These are phyloP conservation scores for Hystrix cristata DNA, from an alignment of 2,113 vertebrate species.

Conservation along the genomic window DNA sequence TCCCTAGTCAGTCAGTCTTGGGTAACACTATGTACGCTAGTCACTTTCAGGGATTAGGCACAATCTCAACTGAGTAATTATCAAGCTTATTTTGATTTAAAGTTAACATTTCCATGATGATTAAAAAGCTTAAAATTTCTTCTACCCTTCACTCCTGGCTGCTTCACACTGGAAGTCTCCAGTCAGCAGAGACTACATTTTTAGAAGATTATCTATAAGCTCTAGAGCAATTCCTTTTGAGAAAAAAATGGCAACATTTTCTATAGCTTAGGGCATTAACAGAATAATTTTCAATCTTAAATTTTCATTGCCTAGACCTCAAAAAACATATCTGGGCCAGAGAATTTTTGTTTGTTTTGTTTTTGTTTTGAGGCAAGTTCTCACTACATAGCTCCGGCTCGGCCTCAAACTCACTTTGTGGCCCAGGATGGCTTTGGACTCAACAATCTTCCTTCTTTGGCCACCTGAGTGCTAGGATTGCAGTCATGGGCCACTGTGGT, in stretches of 20 bases:
- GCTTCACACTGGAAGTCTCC: background rate
- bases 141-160: too few relatives aligned
- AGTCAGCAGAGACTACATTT: background rate
- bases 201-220: background rate
- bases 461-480: background rate
- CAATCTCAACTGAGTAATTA: background rate
- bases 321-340: background rate
- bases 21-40: background rate
- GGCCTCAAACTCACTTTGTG: too few relatives aligned
- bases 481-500: background rate
- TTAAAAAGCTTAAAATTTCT: background rate
- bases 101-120: background rate
- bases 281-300: slow-evolving; percentile 33
- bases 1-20: background rate
- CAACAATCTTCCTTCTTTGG: background rate
- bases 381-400: background rate
- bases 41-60: background rate
- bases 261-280: background rate
- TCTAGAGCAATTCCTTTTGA: background rate
- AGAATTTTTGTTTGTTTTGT: background rate
- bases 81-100: background rate
- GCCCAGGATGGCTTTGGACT: background rate
- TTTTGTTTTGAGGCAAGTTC: background rate
- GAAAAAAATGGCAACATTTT: background rate
- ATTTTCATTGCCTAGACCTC: slow-evolving; percentile 16